Percentiles rank a stretch among this genome's conserved stretches.
Evolutionary conservation across 2,888 invertebrate genomes (phyloP).

Genomic region (Thysanoteuthis rhombus): DNA sequence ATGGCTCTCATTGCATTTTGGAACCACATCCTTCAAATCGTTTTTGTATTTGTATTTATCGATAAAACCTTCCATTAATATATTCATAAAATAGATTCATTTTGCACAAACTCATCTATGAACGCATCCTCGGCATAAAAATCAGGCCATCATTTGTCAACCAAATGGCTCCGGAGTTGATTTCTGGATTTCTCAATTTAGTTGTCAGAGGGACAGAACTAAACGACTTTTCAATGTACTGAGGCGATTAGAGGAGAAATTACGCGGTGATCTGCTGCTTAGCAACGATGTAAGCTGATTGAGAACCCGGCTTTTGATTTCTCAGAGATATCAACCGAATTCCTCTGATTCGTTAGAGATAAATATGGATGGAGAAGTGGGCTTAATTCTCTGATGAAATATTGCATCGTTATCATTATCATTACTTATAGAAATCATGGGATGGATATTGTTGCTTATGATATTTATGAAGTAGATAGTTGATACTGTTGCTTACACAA

Average conservation of each 20-base stretch:
- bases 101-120: too few relatives aligned
- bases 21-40: too few relatives aligned
- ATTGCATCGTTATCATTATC: not conserved
- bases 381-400: not conserved
- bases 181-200: not conserved
- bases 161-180: not conserved
- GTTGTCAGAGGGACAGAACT: not conserved
- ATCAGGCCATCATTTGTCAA: too few relatives aligned
- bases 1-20: too few relatives aligned
- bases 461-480: too few relatives aligned
- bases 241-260: not conserved
- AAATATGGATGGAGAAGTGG: not conserved
- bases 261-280: not conserved
- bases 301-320: not conserved
- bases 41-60: too few relatives aligned
- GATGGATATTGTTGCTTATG: too few relatives aligned
- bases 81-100: too few relatives aligned
- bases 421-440: too few relatives aligned
- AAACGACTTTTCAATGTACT: not conserved
- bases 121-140: too few relatives aligned
- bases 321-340: not conserved
- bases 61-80: too few relatives aligned
- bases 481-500: too few relatives aligned
- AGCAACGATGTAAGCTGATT: not conserved
- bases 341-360: not conserved